Conservation (phyloP, 2,888 invertebrate species). For the Netelia virgata region DNA sequence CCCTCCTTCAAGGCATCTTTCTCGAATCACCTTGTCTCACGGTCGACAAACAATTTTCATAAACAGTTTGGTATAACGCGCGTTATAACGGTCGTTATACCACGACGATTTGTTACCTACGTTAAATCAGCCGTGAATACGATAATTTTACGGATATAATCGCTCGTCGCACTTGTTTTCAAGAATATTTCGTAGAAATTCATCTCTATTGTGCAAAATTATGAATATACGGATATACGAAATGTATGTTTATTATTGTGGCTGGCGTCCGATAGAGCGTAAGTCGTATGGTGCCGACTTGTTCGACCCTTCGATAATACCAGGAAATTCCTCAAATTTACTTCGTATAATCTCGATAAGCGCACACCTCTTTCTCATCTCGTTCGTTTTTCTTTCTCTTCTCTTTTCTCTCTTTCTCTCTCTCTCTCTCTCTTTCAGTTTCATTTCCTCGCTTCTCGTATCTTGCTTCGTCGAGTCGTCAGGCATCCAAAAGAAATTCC, state of each 20-base stretch:
- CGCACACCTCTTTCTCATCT: slow-evolving; percentile 10
- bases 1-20: background rate
- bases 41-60: slow-evolving; percentile 26
- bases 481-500: slow-evolving; percentile 39
- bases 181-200: slow-evolving; percentile 8
- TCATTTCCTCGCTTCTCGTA: background rate
- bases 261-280: slow-evolving; percentile 21
- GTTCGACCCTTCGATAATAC: slow-evolving; percentile 33
- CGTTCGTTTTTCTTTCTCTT: slow-evolving; percentile 35
- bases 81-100: background rate
- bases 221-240: background rate
- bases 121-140: background rate
- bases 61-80: slow-evolving; percentile 3
- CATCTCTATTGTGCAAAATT: background rate
- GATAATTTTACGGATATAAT: background rate
- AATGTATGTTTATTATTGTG: slow-evolving; percentile 51
- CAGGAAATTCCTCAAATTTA: slow-evolving; percentile 62
- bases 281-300: background rate
- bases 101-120: background rate
- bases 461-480: slow-evolving; percentile 35
- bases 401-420: slow-evolving; percentile 31
- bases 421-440: slow-evolving; percentile 8
- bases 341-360: slow-evolving; percentile 17
- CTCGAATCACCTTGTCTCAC: slow-evolving; percentile 23
- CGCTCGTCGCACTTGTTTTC: background rate